Evolutionary conservation across 2,888 invertebrate species (phyloP).

Genomic region (Andrena bucephala): DNA sequence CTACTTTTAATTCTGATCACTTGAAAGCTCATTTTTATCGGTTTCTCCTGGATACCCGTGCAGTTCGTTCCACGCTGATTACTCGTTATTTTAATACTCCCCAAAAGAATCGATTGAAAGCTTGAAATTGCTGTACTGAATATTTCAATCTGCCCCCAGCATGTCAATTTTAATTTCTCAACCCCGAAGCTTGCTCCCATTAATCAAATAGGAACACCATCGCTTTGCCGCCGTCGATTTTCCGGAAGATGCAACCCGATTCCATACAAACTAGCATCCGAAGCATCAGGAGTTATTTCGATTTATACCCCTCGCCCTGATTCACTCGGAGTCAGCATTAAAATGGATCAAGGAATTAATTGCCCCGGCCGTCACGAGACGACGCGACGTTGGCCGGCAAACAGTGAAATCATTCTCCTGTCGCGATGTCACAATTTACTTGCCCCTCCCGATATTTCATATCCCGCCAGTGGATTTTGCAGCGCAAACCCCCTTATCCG

Average conservation of each 20-base stretch:
- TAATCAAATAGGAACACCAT: slow-evolving; percentile 1
- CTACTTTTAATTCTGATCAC: not conserved
- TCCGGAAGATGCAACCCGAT: not conserved
- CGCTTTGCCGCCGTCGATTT: slow-evolving; percentile 2
- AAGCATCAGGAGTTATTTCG: slow-evolving; percentile 3
- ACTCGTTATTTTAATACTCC: not conserved
- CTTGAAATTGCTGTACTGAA: not conserved
- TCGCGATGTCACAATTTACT: slow-evolving; percentile 53
- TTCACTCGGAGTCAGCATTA: slow-evolving; percentile 10
- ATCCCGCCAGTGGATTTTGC: slow-evolving; percentile 63
- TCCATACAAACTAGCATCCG: slow-evolving; percentile 9
- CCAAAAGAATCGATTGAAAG: not conserved
- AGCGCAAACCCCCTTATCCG: slow-evolving; percentile 75
- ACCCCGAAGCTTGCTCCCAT: not conserved
- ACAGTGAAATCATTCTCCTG: slow-evolving; percentile 39
- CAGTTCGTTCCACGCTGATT: not conserved
- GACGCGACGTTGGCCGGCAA: slow-evolving; percentile 16
- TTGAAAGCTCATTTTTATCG: not conserved
- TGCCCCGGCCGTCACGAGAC: not conserved
- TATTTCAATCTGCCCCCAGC: not conserved
- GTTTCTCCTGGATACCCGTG: too few species aligned
- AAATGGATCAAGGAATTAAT: slow-evolving; percentile 38
- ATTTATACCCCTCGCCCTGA: not conserved
- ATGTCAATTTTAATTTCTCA: not conserved
- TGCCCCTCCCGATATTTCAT: slow-evolving; percentile 53